These are phyloP conservation scores for Ectropis grisescens DNA, from an alignment of 1,140 invertebrate genomes.

Conservation along the genomic window DNA sequence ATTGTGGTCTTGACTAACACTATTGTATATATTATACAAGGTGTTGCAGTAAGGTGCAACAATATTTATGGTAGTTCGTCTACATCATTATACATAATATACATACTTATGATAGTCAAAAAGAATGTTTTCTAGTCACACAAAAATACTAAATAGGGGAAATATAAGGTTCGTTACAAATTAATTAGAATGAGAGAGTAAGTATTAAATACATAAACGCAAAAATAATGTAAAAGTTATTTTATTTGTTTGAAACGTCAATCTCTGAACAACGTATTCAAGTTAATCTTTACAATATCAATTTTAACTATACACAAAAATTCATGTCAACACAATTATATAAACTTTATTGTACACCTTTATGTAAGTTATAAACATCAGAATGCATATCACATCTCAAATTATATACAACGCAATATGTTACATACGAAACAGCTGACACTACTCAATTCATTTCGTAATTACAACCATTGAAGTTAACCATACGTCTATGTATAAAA, in stretches of 20 bases:
- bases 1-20: too few species aligned
- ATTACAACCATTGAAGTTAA: conserved; percentile 38
- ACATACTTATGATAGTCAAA: too few species aligned
- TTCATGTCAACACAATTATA: conserved; percentile 60
- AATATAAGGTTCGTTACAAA: too few species aligned
- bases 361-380: conserved; percentile 49
- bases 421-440: conserved; percentile 40
- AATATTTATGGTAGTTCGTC: too few species aligned
- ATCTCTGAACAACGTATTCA: conserved; percentile 61
- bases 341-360: conserved; percentile 59
- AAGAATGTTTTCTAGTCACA: too few species aligned
- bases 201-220: too few species aligned
- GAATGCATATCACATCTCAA: conserved; percentile 56
- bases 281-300: conserved; percentile 64
- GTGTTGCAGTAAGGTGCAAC: too few species aligned
- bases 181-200: too few species aligned
- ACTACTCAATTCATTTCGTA: conserved; percentile 22
- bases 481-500: conserved; percentile 57
- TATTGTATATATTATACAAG: too few species aligned
- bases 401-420: conserved; percentile 48
- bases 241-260: conserved; percentile 62
- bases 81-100: too few species aligned
- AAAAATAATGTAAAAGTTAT: conserved; percentile 68
- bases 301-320: conserved; percentile 50
- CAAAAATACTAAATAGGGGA: too few species aligned